Base-by-base conservation (phyloP, 2,113 vertebrate species). In the Parus major region DNA sequence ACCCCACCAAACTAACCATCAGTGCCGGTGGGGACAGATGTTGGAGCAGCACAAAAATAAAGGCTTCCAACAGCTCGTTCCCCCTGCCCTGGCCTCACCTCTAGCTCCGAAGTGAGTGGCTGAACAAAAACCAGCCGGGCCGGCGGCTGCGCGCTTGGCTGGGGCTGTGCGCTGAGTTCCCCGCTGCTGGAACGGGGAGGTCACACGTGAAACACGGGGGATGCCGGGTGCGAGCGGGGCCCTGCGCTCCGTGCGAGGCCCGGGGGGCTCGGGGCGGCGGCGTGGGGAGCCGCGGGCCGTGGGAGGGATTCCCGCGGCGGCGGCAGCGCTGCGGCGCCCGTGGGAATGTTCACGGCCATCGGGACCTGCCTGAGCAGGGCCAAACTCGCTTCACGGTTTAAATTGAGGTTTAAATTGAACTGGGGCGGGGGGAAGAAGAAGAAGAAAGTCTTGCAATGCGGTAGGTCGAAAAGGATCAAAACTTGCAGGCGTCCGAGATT, bases 311-410 rank as follows among this genome's bases (percentile, higher is more conserved):
- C 66, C 70, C 33, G n/a, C 28, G 12, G 87, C 46, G 5, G 64
- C 23, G 10, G 84, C 31, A 61, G 72, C 7, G 35, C 86, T 1
- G 77, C 81, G 78, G 84, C 13, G 14, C 92, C 92, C 70, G 60
- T 93, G 94, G 92, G 94, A 95, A 93, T 17, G 33, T 75, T 75
- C 69, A 20, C 2, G 94, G 94, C 88, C 92, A 71, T 1, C 5
- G 15, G 78, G 88, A 93, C 85, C 91, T 94, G 92, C 72, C 92
- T 2, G 78, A 94, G 92, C 95, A 94, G 60, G 78, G 92, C 92
- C 61, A 10, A 92, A 95, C 92, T 93, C 61, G 91, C 82, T 82
- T 28, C 41, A 24, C 49, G 28, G 72, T 27, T 36, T 76, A 77
- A 68, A 76, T 9, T 42, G 11, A 55, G 59, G 53, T 80, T 91